These are phyloP conservation scores for Xestia sexstrigata DNA, from an alignment of 2,888 invertebrate species.

Conservation along the genomic window DNA sequence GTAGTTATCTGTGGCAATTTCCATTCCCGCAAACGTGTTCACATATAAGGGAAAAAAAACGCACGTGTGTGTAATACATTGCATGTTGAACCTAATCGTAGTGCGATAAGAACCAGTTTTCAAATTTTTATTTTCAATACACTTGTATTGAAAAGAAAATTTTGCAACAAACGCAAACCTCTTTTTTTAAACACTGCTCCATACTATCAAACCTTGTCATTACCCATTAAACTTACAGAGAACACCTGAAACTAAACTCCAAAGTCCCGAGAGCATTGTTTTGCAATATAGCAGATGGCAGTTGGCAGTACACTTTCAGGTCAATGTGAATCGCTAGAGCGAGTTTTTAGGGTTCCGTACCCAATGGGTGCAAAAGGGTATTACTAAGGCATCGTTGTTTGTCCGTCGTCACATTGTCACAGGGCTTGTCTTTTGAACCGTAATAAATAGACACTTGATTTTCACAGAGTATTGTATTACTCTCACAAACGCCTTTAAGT, in stretches of 20 bases:
- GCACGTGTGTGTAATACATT: no score
- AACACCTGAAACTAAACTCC: not conserved
- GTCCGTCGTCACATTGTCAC: not conserved
- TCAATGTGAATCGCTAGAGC: slow-evolving; percentile 46
- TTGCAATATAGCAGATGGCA: slow-evolving; percentile 36
- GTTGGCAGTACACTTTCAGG: slow-evolving; percentile 37
- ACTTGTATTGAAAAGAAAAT: no score
- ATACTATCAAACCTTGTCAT: not conserved
- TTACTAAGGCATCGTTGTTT: not conserved
- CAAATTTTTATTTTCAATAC: no score
- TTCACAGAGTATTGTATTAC: not conserved
- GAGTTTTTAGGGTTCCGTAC: slow-evolving; percentile 27
- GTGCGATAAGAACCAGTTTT: no score
- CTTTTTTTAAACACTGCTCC: not conserved
- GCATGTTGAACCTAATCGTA: no score
- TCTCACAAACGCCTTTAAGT: no score
- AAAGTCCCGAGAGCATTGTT: slow-evolving; percentile 15
- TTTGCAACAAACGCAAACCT: not conserved
- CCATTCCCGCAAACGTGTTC: no score
- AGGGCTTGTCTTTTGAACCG: not conserved
- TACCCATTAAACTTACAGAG: not conserved
- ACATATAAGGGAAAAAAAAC: no score
- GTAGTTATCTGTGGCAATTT: no score
- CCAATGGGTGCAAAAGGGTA: not conserved
- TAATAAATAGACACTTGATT: not conserved